Evolutionary conservation across 2,888 invertebrate species (phyloP), one percentile per base, ranked within the genome.

Genomic region (Patella ulyssiponensis): DNA sequence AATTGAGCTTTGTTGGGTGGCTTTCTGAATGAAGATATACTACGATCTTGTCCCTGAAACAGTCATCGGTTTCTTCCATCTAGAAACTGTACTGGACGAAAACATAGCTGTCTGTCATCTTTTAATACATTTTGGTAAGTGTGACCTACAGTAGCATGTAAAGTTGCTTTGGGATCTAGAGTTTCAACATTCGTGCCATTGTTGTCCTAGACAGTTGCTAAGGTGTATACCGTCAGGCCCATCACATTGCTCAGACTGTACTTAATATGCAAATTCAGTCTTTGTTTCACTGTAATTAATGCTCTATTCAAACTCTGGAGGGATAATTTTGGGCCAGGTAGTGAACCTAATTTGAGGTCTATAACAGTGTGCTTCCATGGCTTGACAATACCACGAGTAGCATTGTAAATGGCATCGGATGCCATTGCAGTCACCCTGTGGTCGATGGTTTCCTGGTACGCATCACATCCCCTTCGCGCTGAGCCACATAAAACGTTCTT

Each of bases 321-420:
- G 2, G 71, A 20, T 56, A 78, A 20, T 75, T 75, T 27, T 27
- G 27, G 2, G 27, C 27, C 27, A 27, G 27, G 1, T 27, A 27
- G 27, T 27, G 27, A 27, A 27, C 27, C 27, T 27, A 27, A 54
- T n/a, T n/a, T n/a, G n/a, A n/a, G n/a, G n/a, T n/a, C n/a, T n/a
- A n/a, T n/a, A n/a, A n/a, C n/a, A n/a, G 58, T 79, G 52, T 79
- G 79, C 71, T 79, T 79, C 77, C 75, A 58, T 14, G 79, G 79
- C 53, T 72, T 79, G 20, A 79, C 77, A 23, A 2, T 78, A 33
- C 78, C 79, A 14, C 74, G 44, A 17, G 77, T 56, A 23, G 71
- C 75, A 74, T 78, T 79, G 71, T 70, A 79, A 71, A 78, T 71
- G 5, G 75, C 79, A 78, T 79, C 79, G 12, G 74, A 74, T 20